Conservation (phyloP, 2,888 invertebrate species). For the Spicauda simplicius region DNA sequence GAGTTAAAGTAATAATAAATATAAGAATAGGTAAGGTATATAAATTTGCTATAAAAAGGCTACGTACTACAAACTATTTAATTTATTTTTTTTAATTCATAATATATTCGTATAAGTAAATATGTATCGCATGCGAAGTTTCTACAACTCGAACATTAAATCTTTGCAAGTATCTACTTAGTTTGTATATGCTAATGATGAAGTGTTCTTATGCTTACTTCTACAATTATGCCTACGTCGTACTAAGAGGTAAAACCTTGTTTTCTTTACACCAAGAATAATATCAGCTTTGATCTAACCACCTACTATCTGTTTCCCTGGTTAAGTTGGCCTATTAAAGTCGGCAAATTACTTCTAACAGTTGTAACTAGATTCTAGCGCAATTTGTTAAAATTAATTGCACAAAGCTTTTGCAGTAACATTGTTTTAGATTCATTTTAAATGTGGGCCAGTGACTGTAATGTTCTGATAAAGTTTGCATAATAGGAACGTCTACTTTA, state of each 20-base stretch:
- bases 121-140: no score
- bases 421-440: conserved; percentile 36
- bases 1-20: no score
- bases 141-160: no score
- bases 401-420: conserved; percentile 31
- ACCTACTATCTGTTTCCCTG: conserved; percentile 9
- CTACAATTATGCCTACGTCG: neutral
- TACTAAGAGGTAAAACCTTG: neutral
- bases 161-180: no score
- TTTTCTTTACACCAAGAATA: neutral
- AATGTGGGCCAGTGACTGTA: conserved; percentile 30
- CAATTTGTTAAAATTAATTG: conserved; percentile 36
- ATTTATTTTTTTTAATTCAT: no score
- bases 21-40: no score
- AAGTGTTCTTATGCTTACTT: neutral
- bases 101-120: no score
- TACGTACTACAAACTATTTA: no score
- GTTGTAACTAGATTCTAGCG: conserved; percentile 23
- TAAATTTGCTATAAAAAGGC: no score
- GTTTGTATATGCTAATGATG: no score
- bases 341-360: conserved; percentile 33
- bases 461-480: conserved; percentile 30
- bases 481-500: conserved; percentile 14
- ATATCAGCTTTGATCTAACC: conserved; percentile 4
- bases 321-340: conserved; percentile 28